Evolutionary conservation across 2,797 vertebrate species (phyloP).

Genomic region (Notolabrus celidotus): DNA sequence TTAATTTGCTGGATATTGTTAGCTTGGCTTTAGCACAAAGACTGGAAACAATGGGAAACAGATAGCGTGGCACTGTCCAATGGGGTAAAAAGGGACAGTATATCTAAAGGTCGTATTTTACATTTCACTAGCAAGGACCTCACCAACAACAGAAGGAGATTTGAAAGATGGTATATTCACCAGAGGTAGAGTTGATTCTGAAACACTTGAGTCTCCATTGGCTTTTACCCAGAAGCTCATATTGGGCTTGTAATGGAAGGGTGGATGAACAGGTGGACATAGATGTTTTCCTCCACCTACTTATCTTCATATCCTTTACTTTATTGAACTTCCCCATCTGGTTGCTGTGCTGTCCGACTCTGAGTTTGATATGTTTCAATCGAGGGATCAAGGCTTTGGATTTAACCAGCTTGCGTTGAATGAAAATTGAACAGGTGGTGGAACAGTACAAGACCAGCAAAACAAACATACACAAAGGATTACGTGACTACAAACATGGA

Average conservation of each 20-base stretch:
- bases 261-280: constrained; percentile 15
- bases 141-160: no score
- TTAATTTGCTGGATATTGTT: no score
- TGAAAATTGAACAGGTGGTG: constrained; percentile 39
- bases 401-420: constrained; percentile 15
- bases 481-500: constrained; percentile 41
- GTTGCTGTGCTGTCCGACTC: constrained; percentile 13
- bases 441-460: constrained; percentile 13
- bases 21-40: no score
- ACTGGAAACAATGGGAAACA: background rate
- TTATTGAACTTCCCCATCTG: constrained; percentile 21
- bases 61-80: background rate
- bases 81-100: background rate
- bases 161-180: no score
- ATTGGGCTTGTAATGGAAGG: constrained; percentile 13
- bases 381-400: constrained; percentile 26
- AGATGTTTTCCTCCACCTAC: constrained; percentile 17
- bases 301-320: constrained; percentile 32
- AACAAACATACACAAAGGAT: constrained; percentile 44
- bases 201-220: no score
- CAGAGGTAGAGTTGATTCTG: no score
- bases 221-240: background rate
- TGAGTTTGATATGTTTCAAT: constrained; percentile 16
- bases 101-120: background rate
- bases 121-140: no score